Evolutionary conservation across 1,140 invertebrate genomes (phyloP).

Genomic region (Ostrea edulis): DNA sequence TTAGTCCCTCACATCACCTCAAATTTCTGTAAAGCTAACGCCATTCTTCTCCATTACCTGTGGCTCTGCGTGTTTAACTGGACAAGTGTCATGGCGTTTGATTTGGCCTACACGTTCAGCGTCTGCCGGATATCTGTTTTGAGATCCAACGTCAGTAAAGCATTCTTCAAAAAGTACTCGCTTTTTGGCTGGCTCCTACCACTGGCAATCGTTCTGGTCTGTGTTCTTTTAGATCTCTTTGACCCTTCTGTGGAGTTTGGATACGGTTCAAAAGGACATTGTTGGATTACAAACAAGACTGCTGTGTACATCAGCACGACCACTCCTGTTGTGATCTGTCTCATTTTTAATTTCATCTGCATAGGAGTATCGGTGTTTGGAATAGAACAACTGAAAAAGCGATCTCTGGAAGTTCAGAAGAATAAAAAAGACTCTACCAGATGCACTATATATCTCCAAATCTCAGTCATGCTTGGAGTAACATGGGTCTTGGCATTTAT

Average conservation of each 20-base stretch:
- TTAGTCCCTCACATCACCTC: background rate
- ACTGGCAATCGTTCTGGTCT: background rate
- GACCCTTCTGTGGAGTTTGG: background rate
- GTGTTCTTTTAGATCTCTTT: background rate
- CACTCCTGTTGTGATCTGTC: constrained; percentile 3
- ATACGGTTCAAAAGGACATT: background rate
- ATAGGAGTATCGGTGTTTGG: background rate
- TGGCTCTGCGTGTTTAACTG: background rate
- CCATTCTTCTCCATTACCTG: background rate
- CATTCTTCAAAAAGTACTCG: background rate
- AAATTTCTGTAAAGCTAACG: background rate
- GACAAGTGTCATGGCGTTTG: constrained; percentile 24
- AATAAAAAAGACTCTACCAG: background rate
- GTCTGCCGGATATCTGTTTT: background rate
- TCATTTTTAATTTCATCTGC: constrained; percentile 7
- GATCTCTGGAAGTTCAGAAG: background rate
- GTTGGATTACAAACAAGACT: constrained; percentile 7
- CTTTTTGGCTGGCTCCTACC: background rate
- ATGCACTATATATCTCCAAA: background rate
- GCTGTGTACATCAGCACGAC: constrained; percentile 20
- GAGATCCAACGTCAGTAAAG: background rate
- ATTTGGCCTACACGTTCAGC: background rate
- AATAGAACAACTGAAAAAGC: constrained; percentile 8
- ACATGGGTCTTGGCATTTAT: constrained; percentile 1
- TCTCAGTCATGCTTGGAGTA: background rate